Evolutionary conservation across 2,797 vertebrate genomes (phyloP).

Genomic region (Myotis vivesi): DNA sequence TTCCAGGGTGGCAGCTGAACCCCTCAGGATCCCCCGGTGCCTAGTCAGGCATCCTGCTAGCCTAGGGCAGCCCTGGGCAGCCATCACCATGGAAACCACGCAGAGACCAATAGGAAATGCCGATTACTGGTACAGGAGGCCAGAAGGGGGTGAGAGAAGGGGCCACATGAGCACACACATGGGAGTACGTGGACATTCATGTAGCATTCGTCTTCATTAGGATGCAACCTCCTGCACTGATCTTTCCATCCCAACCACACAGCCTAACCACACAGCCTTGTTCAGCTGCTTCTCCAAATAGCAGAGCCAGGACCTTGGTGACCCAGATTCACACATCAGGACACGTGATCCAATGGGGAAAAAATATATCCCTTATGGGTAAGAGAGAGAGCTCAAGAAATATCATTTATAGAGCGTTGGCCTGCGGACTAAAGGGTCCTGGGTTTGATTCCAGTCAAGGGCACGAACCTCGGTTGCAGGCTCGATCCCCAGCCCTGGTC

Average conservation of each 20-base stretch:
- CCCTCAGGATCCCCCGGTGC: neutral
- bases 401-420: too few species aligned
- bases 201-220: neutral
- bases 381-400: too few species aligned
- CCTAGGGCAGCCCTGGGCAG: neutral
- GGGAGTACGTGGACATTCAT: rapidly evolving
- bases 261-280: neutral
- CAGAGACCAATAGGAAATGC: neutral
- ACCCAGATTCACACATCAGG: neutral
- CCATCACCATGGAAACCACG: neutral
- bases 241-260: neutral
- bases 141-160: neutral
- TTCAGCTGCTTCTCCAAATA: rapidly evolving
- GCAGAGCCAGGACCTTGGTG: neutral
- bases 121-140: neutral
- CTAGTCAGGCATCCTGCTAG: neutral
- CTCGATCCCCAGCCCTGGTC: neutral
- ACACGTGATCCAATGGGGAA: too few species aligned
- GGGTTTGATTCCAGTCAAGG: neutral
- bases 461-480: neutral
- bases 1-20: neutral
- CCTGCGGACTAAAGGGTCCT: neutral
- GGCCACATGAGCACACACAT: rapidly evolving
- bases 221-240: rapidly evolving
- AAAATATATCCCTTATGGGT: neutral